Conservation (phyloP, 2,797 vertebrate species). For the Pangasius larnaudii region DNA sequence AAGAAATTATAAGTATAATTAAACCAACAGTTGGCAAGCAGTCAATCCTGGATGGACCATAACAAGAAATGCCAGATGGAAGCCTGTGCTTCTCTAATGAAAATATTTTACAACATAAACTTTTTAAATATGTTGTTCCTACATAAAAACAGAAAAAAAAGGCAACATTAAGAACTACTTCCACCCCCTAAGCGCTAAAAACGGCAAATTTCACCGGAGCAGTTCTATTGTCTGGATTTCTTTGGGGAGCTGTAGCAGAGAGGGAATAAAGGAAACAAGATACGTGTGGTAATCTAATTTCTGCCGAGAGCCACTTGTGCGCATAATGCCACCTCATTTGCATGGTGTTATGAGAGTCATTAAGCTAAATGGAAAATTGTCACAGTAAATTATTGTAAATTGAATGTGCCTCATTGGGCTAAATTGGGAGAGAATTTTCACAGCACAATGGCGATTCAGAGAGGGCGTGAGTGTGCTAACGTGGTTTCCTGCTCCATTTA, state of each 20-base stretch:
- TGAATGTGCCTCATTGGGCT: conserved; percentile 39
- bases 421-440: conserved; percentile 24
- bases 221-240: not conserved
- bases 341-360: conserved; percentile 52
- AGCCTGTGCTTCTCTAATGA: not conserved
- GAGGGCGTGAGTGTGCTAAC: not conserved
- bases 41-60: not conserved
- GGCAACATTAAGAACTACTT: conserved; percentile 13
- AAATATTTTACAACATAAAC: not conserved
- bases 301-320: conserved; percentile 32
- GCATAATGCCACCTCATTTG: conserved; percentile 48
- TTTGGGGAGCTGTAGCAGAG: not conserved
- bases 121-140: not conserved
- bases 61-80: conserved; percentile 7
- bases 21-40: conserved; percentile 9
- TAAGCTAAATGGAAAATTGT: conserved; percentile 48
- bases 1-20: not conserved
- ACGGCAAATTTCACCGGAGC: conserved; percentile 1
- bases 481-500: conserved; percentile 24
- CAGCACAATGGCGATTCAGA: conserved; percentile 25
- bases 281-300: conserved; percentile 53
- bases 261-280: conserved; percentile 35
- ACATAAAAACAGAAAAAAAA: not conserved
- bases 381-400: conserved; percentile 49
- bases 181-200: not conserved